A percentile compares a stretch with the other conserved stretches of the same genome.
phyloP scores from a whole-genome alignment of 2,888 invertebrate genomes.

The Drosophila monieri region DNA sequence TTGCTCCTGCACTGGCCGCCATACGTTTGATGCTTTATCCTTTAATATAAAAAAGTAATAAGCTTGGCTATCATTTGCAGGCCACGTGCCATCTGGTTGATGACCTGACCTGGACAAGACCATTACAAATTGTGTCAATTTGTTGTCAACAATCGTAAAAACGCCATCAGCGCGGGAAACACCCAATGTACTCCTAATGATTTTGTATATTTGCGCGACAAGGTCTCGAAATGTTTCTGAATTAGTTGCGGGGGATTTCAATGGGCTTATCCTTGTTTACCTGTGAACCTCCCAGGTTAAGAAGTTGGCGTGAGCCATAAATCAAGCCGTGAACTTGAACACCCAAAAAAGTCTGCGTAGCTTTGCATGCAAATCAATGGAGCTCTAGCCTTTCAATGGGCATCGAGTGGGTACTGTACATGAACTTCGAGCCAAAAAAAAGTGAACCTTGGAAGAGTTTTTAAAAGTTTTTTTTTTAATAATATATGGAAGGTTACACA shows the following conservation, averaged over 20 bases:
- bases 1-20: constrained; percentile 67
- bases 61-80: constrained; percentile 41
- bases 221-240: constrained; percentile 59
- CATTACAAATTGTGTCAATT: constrained; percentile 76
- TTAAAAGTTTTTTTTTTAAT: not conserved
- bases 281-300: constrained; percentile 19
- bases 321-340: constrained; percentile 73
- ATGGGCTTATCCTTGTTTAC: constrained; percentile 32
- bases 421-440: not conserved
- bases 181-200: constrained; percentile 54
- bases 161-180: constrained; percentile 62
- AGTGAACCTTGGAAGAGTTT: constrained; percentile 2
- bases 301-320: constrained; percentile 64
- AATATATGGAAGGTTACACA: not conserved
- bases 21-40: constrained; percentile 39
- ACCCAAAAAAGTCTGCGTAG: constrained; percentile 54
- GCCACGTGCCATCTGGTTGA: constrained; percentile 57
- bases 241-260: constrained; percentile 42
- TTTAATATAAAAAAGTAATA: not conserved
- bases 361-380: constrained; percentile 62
- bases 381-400: constrained; percentile 41
- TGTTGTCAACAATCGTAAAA: constrained; percentile 77
- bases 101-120: constrained; percentile 55
- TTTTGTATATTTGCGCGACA: constrained; percentile 70
- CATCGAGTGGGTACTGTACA: constrained; percentile 27